Base-by-base conservation (phyloP, 2,113 vertebrate species). In the Sciurus niger region DNA sequence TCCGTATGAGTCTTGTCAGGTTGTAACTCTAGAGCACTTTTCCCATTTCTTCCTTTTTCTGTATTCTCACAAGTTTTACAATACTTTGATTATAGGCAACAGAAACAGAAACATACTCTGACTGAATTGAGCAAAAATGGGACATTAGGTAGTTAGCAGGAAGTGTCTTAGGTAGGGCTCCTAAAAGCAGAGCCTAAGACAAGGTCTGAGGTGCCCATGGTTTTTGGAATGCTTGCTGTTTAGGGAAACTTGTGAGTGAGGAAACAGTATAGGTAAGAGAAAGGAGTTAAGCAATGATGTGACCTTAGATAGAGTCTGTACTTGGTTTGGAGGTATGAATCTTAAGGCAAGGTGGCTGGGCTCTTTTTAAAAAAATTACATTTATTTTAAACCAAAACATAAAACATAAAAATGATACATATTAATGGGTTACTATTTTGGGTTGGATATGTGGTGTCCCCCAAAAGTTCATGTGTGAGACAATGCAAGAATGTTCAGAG, bases 61-160 rank as follows among this genome's bases (percentile, higher is more conserved):
- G 18, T 72, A 20, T 67, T 84, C 11, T 68, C 25, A 67, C 46
- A 73, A 51, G 9, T 46, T 40, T 74, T 48, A 37, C 34, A 58
- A 8, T 85, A 77, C 48, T 84, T 88, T 53, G 32, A 37, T 77
- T 89, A 53, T 70, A 77, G 82, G 94, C 17, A 93, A 77, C 14
- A 95, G 22, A 65, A 93, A 77, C 20, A 95, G 22, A 72, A 88
- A 76, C 68, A 24, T 85, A 84, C 68, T 82, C 51, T 92, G 58
- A 30, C 10, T 89, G 78, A 93, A 48, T 46, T 79, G 53, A 78
- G 11, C 25, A 78, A 68, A 68, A 68, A 68, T 63, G 46, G 6
- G 90, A 32, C 60, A 55, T 63, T 70, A 80, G 46, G 37, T 25
- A 70, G 12, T 32, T 76, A 77, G 12, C 65, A 89, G n/a, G 5